phyloP scores from a whole-genome alignment of 2,797 vertebrate genomes.

The Anguilla marmorata region DNA sequence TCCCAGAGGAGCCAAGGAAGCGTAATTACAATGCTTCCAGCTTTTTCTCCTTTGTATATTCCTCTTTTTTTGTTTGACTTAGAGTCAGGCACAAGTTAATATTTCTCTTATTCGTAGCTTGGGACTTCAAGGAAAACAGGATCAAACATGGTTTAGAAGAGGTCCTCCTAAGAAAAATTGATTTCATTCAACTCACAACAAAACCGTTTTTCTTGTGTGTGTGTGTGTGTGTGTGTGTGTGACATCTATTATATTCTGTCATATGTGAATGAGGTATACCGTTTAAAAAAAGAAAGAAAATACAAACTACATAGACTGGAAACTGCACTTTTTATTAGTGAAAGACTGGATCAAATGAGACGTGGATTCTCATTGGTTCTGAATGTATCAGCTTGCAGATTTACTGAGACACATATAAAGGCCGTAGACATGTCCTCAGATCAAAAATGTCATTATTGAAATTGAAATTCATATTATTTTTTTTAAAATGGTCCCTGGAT shows the following conservation, averaged over 20 bases:
- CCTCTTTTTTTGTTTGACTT: constrained; percentile 1
- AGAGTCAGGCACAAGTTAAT: not conserved
- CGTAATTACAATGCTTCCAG: not conserved
- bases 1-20: not conserved
- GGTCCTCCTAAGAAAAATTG: not conserved
- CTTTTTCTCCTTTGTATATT: not conserved
- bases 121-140: not conserved
- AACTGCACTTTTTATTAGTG: not conserved
- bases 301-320: not conserved
- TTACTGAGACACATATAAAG: not conserved
- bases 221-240: not conserved
- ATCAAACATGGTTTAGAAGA: not conserved
- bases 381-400: not conserved
- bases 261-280: not conserved
- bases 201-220: not conserved
- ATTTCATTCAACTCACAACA: not conserved
- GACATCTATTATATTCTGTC: not conserved
- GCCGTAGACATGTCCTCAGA: not conserved
- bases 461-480: not conserved
- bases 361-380: not conserved
- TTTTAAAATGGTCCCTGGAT: not conserved
- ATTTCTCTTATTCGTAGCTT: constrained; percentile 1
- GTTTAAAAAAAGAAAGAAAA: not conserved
- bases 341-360: not conserved
- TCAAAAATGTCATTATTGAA: too few species aligned